A percentile compares a stretch with the other conserved stretches of the same genome.
Evolutionary conservation across 2,888 invertebrate species (phyloP).

Genomic region (Malthinus seriepunctatus): DNA sequence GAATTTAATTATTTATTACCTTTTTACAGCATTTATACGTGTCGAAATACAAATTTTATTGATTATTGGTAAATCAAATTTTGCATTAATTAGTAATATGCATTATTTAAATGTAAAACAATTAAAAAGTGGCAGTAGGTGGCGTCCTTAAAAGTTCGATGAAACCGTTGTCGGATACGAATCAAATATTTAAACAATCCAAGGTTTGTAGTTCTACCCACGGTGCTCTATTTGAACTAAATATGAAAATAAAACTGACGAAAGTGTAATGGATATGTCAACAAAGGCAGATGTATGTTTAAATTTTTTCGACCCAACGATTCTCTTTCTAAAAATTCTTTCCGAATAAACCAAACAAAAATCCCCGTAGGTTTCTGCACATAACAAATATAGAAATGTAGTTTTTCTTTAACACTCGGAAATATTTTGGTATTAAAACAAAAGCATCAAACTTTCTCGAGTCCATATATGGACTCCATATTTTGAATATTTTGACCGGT

Average conservation of each 20-base stretch:
- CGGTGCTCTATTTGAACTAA: conserved; percentile 43
- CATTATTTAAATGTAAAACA: too few relatives aligned
- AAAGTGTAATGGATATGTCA: conserved; percentile 35
- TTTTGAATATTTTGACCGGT: background rate
- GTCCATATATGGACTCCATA: too few relatives aligned
- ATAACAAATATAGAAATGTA: background rate
- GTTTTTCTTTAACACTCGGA: background rate
- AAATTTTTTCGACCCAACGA: conserved; percentile 11
- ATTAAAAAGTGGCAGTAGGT: conserved; percentile 20
- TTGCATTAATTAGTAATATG: too few relatives aligned
- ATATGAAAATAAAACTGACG: conserved; percentile 35
- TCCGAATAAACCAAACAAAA: background rate
- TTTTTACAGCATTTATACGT: too few relatives aligned
- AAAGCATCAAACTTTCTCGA: too few relatives aligned
- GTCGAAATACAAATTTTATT: too few relatives aligned
- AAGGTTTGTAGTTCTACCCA: conserved; percentile 37
- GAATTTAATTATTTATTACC: too few relatives aligned
- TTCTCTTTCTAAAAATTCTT: conserved; percentile 4
- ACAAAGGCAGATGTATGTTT: conserved; percentile 31
- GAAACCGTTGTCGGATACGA: conserved; percentile 33
- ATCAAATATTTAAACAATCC: conserved; percentile 39
- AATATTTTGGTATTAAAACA: background rate
- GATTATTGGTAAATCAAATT: too few relatives aligned
- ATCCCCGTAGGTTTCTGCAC: background rate
- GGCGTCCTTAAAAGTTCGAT: conserved; percentile 34